Evolutionary conservation across 92 coral and sea anemone species (phyloP), one percentile per base, ranked within the genome.

Genomic region (Zoanthus gigantus): DNA sequence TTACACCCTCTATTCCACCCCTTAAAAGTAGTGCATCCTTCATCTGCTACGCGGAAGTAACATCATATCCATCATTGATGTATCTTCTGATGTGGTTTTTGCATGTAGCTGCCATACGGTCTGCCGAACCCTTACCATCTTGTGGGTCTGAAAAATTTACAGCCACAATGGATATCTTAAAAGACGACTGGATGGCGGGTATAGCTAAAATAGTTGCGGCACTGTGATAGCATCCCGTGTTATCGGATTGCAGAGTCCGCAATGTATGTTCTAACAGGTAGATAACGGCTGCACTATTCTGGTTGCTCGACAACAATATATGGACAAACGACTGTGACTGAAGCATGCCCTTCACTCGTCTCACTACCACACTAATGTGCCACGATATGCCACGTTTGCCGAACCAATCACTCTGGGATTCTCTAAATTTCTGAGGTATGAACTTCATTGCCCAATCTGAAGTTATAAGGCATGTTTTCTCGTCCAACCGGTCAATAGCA

Each of bases 141-240:
- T 65, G 71, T 23, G 71, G 71, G 30, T 65, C 71, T 65, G 71
- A 65, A 14, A 65, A 65, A 65, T 65, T 23, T 9, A 65, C 71
- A 65, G 71, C 71, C 71, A 3, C 30, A 28, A 65, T 17, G 30
- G 29, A 65, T 65, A 65, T 65, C 71, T 29, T 29, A 65, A 28
- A 65, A 2, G 61, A 74, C 37, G 34, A 47, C 48, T 74, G 57
- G 37, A 74, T 46, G 79, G 60, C 79, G 48, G 79, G 37, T 47
- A 74, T 42, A 42, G 54, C 29, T 8, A 74, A 58, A 18, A 74
- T 74, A 1, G 79, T 74, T 34, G 10, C 23, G 61, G 79, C 60
- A 79, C 74, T 52, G 72, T 87, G 90, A 60, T 79, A 87, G 90
- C 90, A 87, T 14, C 90, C 86, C 10, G 86, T 79, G 76, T 79